phyloP scores from a whole-genome alignment of 1,140 invertebrate genomes.

The Venturia canescens region DNA sequence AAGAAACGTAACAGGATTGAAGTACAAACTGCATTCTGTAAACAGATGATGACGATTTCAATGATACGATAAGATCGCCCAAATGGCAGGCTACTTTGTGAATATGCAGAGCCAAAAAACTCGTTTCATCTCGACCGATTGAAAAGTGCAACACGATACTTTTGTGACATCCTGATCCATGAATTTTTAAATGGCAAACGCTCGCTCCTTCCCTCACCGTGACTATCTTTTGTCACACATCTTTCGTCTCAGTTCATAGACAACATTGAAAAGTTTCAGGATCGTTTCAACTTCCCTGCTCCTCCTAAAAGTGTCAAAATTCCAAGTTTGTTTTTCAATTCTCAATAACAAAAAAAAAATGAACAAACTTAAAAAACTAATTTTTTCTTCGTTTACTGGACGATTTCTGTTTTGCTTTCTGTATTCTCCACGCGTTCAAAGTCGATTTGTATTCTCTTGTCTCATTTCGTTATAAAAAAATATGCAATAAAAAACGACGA shows the following conservation, averaged over 20 bases:
- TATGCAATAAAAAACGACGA: no score
- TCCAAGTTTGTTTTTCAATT: no score
- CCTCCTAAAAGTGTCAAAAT: no score
- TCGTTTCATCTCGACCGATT: conserved; percentile 4
- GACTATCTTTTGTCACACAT: conserved; percentile 62
- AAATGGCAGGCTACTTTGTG: conserved; percentile 25
- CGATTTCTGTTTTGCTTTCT: no score
- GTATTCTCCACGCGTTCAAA: no score
- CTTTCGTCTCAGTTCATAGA: neutral
- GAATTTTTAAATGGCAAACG: conserved; percentile 60
- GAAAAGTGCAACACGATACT: conserved; percentile 55
- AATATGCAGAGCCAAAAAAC: neutral
- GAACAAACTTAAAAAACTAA: no score
- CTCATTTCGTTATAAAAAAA: no score
- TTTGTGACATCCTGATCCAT: conserved; percentile 21
- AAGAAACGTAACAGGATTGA: neutral
- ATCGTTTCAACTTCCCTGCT: no score
- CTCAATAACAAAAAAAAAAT: no score
- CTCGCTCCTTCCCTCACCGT: conserved; percentile 50
- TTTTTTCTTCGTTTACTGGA: no score
- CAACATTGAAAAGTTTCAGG: no score
- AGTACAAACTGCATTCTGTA: neutral
- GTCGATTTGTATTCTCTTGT: no score
- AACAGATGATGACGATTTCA: neutral
- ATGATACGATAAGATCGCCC: conserved; percentile 1